Conservation (phyloP, 2,797 vertebrate genomes). For the Onychomys torridus region DNA sequence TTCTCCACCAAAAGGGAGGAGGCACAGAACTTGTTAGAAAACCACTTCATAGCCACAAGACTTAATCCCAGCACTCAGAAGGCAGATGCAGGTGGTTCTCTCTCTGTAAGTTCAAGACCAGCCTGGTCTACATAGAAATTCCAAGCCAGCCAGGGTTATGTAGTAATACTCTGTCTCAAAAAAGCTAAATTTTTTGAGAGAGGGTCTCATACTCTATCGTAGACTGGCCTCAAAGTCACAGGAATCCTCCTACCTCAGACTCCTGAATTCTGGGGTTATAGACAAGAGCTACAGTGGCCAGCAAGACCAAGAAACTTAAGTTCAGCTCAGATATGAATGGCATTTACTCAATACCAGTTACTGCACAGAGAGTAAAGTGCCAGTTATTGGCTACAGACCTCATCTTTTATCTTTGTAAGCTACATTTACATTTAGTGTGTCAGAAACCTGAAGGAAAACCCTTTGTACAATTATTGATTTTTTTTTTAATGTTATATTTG, state of each 20-base stretch:
- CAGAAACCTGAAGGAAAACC: background rate
- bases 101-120: background rate
- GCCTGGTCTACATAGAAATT: background rate
- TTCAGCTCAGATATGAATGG: conserved; percentile 21
- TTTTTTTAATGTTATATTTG: background rate
- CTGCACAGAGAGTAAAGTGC: background rate
- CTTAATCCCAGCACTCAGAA: background rate
- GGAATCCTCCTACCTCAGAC: background rate
- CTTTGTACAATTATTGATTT: conserved; percentile 32
- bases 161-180: background rate
- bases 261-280: background rate
- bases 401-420: conserved; percentile 22
- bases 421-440: background rate
- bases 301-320: conserved; percentile 26
- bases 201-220: background rate
- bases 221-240: background rate
- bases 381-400: background rate
- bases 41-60: background rate
- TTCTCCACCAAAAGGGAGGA: background rate
- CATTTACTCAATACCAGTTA: conserved; percentile 49
- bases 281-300: background rate
- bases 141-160: background rate
- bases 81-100: background rate
- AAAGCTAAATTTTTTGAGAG: background rate
- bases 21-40: background rate